Evolutionary conservation across 2,113 vertebrate genomes (phyloP).

Genomic region (Sitta europaea): DNA sequence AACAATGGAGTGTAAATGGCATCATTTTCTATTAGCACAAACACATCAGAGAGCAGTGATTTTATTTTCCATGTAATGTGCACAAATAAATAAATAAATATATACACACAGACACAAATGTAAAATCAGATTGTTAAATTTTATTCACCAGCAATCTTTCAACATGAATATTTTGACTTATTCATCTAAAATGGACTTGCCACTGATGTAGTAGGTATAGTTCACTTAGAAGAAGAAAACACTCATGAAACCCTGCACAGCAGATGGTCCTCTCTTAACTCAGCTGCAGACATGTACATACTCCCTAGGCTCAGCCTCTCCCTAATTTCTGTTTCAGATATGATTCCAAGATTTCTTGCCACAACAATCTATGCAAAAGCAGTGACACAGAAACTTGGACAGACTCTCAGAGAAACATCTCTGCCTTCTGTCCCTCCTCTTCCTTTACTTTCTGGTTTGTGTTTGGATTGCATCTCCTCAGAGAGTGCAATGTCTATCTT

Average conservation of each 20-base stretch:
- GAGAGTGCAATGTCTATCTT: background rate
- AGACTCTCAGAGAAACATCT: background rate
- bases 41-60: background rate
- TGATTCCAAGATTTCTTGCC: constrained; percentile 3
- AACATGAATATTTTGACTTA: background rate
- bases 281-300: background rate
- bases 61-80: background rate
- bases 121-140: background rate
- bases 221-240: background rate
- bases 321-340: background rate
- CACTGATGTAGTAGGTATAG: background rate
- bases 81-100: background rate
- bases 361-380: background rate
- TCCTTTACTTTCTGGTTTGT: background rate
- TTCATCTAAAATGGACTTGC: background rate
- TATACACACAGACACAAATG: background rate
- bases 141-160: background rate
- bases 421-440: background rate
- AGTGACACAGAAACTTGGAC: background rate
- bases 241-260: background rate
- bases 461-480: background rate
- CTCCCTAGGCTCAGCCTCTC: background rate
- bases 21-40: background rate
- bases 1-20: background rate
- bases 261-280: background rate